Evolutionary conservation across 2,797 vertebrate genomes (phyloP).

Genomic region (Pterois miles): DNA sequence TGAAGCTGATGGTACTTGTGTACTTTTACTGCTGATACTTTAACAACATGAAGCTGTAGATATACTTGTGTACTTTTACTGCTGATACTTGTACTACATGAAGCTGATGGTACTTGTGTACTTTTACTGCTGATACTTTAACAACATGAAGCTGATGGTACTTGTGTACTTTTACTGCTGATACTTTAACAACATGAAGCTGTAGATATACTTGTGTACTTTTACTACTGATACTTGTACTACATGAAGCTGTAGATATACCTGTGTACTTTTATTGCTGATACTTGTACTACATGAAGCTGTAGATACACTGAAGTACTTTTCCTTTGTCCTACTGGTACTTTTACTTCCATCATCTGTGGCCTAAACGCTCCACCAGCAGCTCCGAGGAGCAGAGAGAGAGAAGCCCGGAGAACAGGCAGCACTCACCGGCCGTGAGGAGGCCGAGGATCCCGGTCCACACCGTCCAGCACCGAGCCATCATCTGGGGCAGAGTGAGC

Average conservation of each 20-base stretch:
- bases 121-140: not conserved
- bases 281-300: no score
- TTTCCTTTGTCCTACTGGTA: not conserved
- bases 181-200: no score
- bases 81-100: not conserved
- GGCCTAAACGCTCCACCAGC: not conserved
- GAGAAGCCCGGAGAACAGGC: not conserved
- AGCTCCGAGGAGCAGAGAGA: not conserved
- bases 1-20: not conserved
- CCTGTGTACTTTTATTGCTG: no score
- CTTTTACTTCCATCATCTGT: not conserved
- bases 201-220: not conserved
- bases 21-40: not conserved
- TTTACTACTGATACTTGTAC: not conserved
- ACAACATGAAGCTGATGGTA: not conserved
- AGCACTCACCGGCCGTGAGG: conserved; percentile 53
- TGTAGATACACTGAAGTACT: not conserved
- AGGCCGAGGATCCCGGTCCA: conserved; percentile 52
- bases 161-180: not conserved
- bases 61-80: no score
- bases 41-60: not conserved
- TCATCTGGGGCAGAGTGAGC: conserved; percentile 40
- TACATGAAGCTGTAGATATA: no score
- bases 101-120: not conserved
- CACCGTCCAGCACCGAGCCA: conserved; percentile 57